Base-by-base conservation (phyloP, 2,797 vertebrate genomes). In the Sciurus vulgaris region DNA sequence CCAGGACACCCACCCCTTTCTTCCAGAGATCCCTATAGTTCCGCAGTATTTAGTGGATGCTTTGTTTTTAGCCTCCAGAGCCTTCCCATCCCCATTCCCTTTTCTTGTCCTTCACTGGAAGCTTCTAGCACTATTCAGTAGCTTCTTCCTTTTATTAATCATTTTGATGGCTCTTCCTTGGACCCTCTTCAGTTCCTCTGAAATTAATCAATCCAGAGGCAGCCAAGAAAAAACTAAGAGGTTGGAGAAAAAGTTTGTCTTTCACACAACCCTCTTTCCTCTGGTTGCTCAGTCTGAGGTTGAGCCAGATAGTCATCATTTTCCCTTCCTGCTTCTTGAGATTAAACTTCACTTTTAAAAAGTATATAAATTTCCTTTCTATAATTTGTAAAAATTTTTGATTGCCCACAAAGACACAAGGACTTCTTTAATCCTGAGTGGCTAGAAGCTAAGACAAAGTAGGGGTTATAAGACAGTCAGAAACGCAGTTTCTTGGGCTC, bases 81-180 rank as follows among this genome's bases (percentile, higher is more conserved):
- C 24, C 26, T 93, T 20, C 30, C 15, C 28, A 38, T 84, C 33
- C 35, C 28, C 59, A 49, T 83, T 28, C 70, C 35, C 28, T 51
- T 82, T 93, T 93, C 79, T 89, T 94, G 61, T 90, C 88, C 63
- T 95, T 96, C 88, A 91, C 59, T 76, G 56, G 69, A 76, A 65
- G 47, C 88, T 92, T 41, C 81, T 28, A 96, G 79, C 47, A 82
- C 47, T 51, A 73, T 95, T 84, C 79, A 91, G 44, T 88, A 93
- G 77, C 49, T 18, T 95, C 65, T 93, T 91, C 41, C 82, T 97
- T 95, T 97, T 97, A 86, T 95, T 96, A 97, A 95, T 97, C 70
- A 87, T 94, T 90, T 94, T 90, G 72, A 84, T 84, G 92, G 78
- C 81, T 95, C 65, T 95, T 95, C 63, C 78, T 96, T 97, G 94